A percentile compares a stretch with the other conserved stretches of the same genome.
phyloP scores from a whole-genome alignment of 2,888 invertebrate genomes.

The Nomada flava region DNA sequence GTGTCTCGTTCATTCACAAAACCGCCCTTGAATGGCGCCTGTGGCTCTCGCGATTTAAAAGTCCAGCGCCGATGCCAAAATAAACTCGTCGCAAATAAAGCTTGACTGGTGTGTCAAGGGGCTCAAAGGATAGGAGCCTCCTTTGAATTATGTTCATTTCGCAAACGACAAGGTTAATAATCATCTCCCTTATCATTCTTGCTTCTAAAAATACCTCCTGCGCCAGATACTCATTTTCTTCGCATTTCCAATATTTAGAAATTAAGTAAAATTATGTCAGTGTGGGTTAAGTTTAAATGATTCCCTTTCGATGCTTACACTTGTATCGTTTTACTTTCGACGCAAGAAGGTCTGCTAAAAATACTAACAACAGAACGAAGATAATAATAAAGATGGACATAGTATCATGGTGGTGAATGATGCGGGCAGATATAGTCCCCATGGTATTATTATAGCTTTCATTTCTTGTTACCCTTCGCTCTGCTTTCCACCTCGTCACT shows the following conservation, averaged over 20 bases:
- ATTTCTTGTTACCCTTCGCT: neutral
- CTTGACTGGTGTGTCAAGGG: neutral
- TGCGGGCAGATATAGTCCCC: slow-evolving; percentile 27
- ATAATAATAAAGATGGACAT: too few species aligned
- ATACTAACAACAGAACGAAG: too few species aligned
- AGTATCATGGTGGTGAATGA: neutral
- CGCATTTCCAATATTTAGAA: too few species aligned
- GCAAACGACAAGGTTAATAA: slow-evolving; percentile 32
- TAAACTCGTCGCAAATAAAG: slow-evolving; percentile 47
- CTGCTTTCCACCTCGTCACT: neutral
- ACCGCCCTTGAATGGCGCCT: neutral
- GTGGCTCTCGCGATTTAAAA: slow-evolving; percentile 26
- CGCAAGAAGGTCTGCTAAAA: too few species aligned
- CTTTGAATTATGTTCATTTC: slow-evolving; percentile 17
- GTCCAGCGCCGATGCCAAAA: slow-evolving; percentile 23
- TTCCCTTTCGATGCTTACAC: too few species aligned
- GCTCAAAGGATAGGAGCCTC: slow-evolving; percentile 5
- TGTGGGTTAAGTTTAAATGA: too few species aligned
- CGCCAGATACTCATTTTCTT: too few species aligned
- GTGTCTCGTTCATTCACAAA: slow-evolving; percentile 11
- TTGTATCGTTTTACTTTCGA: too few species aligned
- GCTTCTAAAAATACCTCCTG: too few species aligned
- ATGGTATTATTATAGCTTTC: slow-evolving; percentile 12
- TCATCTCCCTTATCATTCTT: neutral
- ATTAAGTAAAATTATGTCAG: too few species aligned